Evolutionary conservation across 1,140 invertebrate species (phyloP).

Genomic region (Formica selysi): DNA sequence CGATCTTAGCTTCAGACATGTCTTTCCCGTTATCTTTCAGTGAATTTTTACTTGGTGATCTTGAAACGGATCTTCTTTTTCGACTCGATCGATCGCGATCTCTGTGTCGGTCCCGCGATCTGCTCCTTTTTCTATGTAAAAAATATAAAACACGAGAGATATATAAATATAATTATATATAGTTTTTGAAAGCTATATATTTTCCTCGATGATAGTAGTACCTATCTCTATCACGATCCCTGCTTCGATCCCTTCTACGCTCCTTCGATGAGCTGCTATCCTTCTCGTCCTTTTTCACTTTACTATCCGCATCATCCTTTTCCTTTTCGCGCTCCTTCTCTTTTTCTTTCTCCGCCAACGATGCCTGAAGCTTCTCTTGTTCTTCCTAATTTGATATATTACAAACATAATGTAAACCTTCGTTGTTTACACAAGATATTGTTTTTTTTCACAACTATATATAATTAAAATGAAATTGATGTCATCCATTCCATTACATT

Average conservation of each 20-base stretch:
- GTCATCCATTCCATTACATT: conserved; percentile 42
- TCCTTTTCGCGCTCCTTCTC: conserved; percentile 86
- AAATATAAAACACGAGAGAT: background rate
- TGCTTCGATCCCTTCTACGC: conserved; percentile 83
- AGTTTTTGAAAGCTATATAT: conserved; percentile 1
- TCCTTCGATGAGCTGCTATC: conserved; percentile 83
- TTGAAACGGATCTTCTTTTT: conserved; percentile 82
- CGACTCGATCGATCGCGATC: conserved; percentile 85
- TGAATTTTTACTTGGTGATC: conserved; percentile 83
- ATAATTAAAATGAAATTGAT: conserved; percentile 44
- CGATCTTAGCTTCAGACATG: conserved; percentile 80
- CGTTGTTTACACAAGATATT: conserved; percentile 12
- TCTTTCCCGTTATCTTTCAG: conserved; percentile 83
- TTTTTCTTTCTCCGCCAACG: conserved; percentile 86
- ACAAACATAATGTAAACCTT: conserved; percentile 39
- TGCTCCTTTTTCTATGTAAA: conserved; percentile 83
- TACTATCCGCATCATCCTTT: conserved; percentile 84
- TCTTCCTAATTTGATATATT: conserved; percentile 88
- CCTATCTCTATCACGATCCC: conserved; percentile 86
- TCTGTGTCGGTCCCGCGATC: conserved; percentile 86
- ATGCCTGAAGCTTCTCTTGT: conserved; percentile 90
- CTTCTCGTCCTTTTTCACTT: conserved; percentile 85
- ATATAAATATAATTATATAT: conserved; percentile 21
- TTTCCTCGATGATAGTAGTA: conserved; percentile 67
- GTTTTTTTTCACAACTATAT: conserved; percentile 15